Percentiles rank a stretch among this genome's conserved stretches.
phyloP scores from a whole-genome alignment of 2,797 vertebrate genomes.

The Myotis pilosus region DNA sequence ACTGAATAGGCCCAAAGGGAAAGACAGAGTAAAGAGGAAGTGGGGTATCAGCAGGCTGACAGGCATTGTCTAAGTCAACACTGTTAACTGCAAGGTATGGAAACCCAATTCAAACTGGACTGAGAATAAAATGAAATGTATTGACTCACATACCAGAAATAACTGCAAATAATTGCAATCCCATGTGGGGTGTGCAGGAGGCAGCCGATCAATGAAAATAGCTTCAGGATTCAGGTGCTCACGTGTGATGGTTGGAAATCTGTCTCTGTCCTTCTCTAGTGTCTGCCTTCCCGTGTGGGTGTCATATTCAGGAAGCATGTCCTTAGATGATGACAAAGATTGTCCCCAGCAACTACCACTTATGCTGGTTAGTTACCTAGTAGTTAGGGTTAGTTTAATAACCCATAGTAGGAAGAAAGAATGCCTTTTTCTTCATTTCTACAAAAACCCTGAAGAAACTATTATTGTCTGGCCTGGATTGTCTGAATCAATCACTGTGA shows the following conservation, averaged over 20 bases:
- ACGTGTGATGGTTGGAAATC: neutral
- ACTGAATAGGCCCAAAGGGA: neutral
- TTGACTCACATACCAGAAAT: neutral
- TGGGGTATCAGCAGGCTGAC: neutral
- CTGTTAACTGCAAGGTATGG: constrained; percentile 1
- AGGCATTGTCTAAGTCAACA: neutral
- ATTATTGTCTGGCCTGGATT: neutral
- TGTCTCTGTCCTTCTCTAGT: neutral
- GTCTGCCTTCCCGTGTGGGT: neutral
- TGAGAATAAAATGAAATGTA: constrained; percentile 12
- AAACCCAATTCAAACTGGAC: neutral
- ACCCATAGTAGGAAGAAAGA: neutral
- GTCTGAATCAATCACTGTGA: neutral
- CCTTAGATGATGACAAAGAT: neutral
- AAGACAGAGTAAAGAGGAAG: constrained; percentile 1
- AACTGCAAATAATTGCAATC: constrained; percentile 31
- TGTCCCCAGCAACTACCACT: neutral
- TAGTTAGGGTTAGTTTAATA: neutral
- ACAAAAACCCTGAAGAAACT: neutral
- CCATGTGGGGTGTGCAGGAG: no score
- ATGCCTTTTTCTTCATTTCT: neutral
- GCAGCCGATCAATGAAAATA: neutral
- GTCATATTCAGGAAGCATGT: constrained; percentile 25
- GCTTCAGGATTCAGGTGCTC: neutral
- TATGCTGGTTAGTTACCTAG: neutral